A percentile compares a stretch with the other conserved stretches of the same genome.
Evolutionary conservation across 2,797 vertebrate species (phyloP).

Genomic region (Scolopax rusticola): DNA sequence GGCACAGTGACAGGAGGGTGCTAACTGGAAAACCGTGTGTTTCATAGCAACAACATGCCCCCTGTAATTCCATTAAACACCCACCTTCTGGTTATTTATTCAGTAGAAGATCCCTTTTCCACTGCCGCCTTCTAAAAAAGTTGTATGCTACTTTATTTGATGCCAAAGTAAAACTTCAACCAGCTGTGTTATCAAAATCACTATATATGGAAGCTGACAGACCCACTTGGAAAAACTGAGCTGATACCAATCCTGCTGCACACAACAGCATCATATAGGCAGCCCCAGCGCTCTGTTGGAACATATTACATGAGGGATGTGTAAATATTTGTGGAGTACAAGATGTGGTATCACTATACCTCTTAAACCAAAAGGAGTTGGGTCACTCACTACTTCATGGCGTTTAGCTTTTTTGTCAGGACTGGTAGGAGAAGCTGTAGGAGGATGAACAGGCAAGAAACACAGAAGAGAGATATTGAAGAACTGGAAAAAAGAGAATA

Average conservation of each 20-base stretch:
- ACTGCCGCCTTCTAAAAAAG: not conserved
- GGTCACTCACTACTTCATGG: constrained; percentile 95
- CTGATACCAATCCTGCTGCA: not conserved
- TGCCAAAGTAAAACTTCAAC: not conserved
- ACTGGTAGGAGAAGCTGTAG: constrained; percentile 91
- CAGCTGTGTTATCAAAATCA: not conserved
- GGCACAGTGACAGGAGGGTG: not conserved
- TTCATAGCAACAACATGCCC: not conserved
- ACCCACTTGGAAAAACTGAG: not conserved
- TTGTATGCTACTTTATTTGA: not conserved
- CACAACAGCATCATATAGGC: not conserved
- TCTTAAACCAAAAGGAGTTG: constrained; percentile 96
- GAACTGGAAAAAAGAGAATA: constrained; percentile 62
- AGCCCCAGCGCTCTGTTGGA: not conserved
- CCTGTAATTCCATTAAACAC: not conserved
- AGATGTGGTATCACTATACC: constrained; percentile 82
- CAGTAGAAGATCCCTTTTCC: not conserved
- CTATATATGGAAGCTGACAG: not conserved
- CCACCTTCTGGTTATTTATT: not conserved
- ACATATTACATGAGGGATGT: not conserved
- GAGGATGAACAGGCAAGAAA: constrained; percentile 77
- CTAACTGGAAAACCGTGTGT: not conserved
- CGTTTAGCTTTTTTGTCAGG: constrained; percentile 96
- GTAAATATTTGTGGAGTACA: not conserved
- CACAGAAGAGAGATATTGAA: constrained; percentile 72